These are phyloP conservation scores for Sebastiscus albofasciatus DNA, from an alignment of 2,797 vertebrate genomes.

Conservation along the genomic window DNA sequence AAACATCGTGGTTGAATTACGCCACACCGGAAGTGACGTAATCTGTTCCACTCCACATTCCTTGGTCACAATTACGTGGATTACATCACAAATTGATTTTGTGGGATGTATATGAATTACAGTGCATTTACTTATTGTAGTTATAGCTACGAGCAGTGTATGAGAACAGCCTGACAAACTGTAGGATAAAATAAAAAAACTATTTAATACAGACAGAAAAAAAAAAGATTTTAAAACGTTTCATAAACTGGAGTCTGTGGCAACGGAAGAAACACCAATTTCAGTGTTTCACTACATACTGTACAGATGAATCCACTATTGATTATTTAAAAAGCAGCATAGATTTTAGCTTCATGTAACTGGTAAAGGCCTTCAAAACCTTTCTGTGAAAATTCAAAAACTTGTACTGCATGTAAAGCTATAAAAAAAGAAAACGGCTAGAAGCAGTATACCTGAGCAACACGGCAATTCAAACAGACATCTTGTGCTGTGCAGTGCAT, in stretches of 20 bases:
- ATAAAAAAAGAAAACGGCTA: background rate
- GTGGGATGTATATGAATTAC: too few relatives aligned
- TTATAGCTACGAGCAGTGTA: too few relatives aligned
- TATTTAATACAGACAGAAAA: background rate
- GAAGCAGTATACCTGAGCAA: background rate
- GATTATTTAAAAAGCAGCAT: background rate
- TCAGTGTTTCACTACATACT: background rate
- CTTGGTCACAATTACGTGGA: too few relatives aligned
- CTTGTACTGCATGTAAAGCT: background rate
- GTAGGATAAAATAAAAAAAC: too few relatives aligned
- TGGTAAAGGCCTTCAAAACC: background rate
- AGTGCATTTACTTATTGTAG: too few relatives aligned
- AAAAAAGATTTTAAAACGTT: background rate
- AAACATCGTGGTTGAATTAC: too few relatives aligned
- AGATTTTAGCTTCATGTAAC: background rate
- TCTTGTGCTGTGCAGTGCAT: background rate
- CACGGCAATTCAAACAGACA: background rate
- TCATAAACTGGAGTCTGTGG: background rate
- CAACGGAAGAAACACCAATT: background rate
- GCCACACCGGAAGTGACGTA: too few relatives aligned
- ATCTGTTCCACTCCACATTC: too few relatives aligned
- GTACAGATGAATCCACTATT: background rate
- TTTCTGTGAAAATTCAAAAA: background rate
- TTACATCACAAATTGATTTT: too few relatives aligned
- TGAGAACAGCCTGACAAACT: too few relatives aligned